These are phyloP conservation scores for Potamilus streckersoni DNA, from an alignment of 1,140 invertebrate genomes.

Conservation along the genomic window DNA sequence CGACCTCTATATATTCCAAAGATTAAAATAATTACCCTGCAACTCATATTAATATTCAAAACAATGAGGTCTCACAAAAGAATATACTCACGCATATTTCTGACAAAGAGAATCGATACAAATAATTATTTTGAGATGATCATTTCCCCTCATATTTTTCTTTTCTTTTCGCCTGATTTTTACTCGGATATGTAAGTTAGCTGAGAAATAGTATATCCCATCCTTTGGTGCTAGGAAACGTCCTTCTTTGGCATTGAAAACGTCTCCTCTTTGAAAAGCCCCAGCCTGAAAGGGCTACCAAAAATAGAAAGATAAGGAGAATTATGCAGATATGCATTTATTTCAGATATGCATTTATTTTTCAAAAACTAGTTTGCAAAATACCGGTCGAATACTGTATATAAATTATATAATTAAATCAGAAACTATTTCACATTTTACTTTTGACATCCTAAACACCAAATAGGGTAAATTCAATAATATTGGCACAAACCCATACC, in stretches of 20 bases:
- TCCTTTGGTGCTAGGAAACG: slow-evolving; percentile 49
- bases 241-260: slow-evolving; percentile 50
- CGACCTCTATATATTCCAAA: too few species aligned
- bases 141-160: slow-evolving; percentile 37
- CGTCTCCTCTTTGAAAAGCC: slow-evolving; percentile 49
- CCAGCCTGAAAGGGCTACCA: slow-evolving; percentile 56
- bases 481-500: neutral
- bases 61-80: neutral
- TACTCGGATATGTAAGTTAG: slow-evolving; percentile 52
- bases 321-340: neutral
- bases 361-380: neutral
- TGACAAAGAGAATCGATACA: slow-evolving; percentile 58
- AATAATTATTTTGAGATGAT: slow-evolving; percentile 49
- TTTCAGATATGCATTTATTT: neutral
- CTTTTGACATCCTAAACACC: neutral
- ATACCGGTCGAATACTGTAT: neutral
- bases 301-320: neutral
- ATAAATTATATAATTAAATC: neutral
- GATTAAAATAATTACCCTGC: too few species aligned
- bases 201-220: slow-evolving; percentile 60
- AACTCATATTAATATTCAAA: too few species aligned
- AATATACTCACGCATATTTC: slow-evolving; percentile 54
- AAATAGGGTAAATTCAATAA: neutral
- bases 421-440: neutral
- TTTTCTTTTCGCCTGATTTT: slow-evolving; percentile 45